Evolutionary conservation across 2,797 vertebrate species (phyloP).

Genomic region (Sebastes itinus): DNA sequence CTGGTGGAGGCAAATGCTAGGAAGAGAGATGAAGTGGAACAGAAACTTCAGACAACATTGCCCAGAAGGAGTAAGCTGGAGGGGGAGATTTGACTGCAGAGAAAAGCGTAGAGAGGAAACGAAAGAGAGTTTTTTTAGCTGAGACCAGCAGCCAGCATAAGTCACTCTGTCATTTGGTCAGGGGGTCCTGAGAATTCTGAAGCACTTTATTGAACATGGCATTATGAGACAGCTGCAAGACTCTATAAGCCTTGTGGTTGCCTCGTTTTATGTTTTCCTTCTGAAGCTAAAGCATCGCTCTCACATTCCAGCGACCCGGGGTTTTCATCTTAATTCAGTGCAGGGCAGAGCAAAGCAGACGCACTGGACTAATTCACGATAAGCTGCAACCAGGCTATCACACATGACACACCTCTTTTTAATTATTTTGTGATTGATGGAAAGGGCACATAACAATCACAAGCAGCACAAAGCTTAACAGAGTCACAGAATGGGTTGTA

Average conservation of each 20-base stretch:
- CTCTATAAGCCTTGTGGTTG: neutral
- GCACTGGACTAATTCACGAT: neutral
- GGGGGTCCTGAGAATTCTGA: constrained; percentile 18
- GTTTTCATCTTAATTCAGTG: constrained; percentile 9
- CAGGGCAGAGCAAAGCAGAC: neutral
- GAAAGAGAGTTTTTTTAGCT: constrained; percentile 38
- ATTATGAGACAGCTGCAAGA: constrained; percentile 25
- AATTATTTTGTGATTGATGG: constrained; percentile 2
- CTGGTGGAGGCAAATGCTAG: constrained; percentile 50
- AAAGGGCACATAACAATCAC: neutral
- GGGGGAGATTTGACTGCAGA: constrained; percentile 45
- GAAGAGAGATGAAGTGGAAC: constrained; percentile 61
- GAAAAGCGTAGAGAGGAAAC: constrained; percentile 16
- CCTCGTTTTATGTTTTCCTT: constrained; percentile 26
- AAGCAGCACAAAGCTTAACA: neutral
- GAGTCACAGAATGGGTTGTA: neutral
- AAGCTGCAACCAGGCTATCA: neutral
- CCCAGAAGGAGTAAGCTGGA: constrained; percentile 43
- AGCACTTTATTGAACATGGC: constrained; percentile 37
- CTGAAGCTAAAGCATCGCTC: neutral
- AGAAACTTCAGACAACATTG: constrained; percentile 59
- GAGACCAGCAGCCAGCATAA: constrained; percentile 34
- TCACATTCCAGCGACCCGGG: neutral
- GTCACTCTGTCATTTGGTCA: constrained; percentile 43
- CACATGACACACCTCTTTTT: neutral